Percentiles rank a stretch among this genome's conserved stretches.
phyloP scores from a whole-genome alignment of 2,797 vertebrate genomes.

The Lepilemur ruficaudatus region DNA sequence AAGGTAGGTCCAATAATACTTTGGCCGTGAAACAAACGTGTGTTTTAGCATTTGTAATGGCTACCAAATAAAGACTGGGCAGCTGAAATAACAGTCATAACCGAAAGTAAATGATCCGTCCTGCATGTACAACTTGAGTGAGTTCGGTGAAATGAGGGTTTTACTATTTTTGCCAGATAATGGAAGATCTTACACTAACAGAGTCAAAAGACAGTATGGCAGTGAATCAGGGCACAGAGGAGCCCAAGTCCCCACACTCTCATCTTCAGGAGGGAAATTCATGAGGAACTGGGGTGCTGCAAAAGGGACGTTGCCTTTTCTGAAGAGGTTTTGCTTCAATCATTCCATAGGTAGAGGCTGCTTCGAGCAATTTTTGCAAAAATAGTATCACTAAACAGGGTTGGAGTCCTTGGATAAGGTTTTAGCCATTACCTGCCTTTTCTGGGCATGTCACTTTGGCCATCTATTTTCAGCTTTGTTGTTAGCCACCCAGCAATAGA shows the following conservation, averaged over 20 bases:
- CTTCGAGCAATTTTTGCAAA: not conserved
- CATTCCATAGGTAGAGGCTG: not conserved
- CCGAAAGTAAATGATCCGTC: fast-evolving
- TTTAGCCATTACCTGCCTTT: not conserved
- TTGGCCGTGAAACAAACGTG: not conserved
- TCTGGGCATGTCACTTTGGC: too few species aligned
- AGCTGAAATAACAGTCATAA: not conserved
- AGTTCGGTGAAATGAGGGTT: not conserved
- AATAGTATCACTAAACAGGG: not conserved
- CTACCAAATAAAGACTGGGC: not conserved
- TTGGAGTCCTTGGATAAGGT: not conserved
- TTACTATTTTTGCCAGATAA: not conserved
- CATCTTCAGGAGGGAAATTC: fast-evolving
- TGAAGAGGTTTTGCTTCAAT: not conserved
- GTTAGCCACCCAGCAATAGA: not conserved
- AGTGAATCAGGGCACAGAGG: too few species aligned
- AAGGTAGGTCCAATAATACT: not conserved
- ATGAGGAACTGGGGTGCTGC: fast-evolving
- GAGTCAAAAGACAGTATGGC: not conserved
- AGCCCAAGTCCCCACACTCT: too few species aligned
- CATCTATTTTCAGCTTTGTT: not conserved
- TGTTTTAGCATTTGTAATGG: not conserved
- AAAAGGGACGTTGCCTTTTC: not conserved
- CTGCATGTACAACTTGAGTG: too few species aligned
- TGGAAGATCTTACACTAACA: not conserved